Evolutionary conservation across 2,888 invertebrate species (phyloP).

Genomic region (Brachyopa scutellaris): DNA sequence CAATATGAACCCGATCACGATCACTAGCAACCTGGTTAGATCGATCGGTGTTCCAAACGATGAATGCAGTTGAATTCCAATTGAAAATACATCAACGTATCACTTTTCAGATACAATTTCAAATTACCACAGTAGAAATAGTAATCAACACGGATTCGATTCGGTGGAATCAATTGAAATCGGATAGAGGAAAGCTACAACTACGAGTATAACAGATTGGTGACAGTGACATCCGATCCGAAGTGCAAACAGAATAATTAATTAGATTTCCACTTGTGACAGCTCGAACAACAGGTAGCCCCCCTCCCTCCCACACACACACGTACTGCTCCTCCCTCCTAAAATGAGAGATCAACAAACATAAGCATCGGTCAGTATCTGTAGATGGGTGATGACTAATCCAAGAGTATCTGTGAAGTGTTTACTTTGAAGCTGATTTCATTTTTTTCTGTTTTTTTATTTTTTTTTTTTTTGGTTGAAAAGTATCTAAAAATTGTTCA

Average conservation of each 20-base stretch:
- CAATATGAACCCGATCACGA: neutral
- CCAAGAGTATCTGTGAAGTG: neutral
- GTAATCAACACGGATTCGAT: constrained; percentile 47
- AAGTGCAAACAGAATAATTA: constrained; percentile 47
- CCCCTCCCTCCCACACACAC: too few species aligned
- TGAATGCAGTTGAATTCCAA: constrained; percentile 3
- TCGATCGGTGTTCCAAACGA: constrained; percentile 1
- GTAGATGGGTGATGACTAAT: constrained; percentile 15
- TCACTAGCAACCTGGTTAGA: neutral
- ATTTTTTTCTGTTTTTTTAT: neutral
- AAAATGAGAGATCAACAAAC: neutral
- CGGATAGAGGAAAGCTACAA: constrained; percentile 50
- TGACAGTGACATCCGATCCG: constrained; percentile 59
- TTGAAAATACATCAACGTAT: constrained; percentile 20
- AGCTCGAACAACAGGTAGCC: neutral
- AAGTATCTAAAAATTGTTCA: neutral
- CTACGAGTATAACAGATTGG: constrained; percentile 10
- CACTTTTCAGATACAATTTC: constrained; percentile 23
- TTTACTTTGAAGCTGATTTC: neutral
- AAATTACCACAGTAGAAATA: constrained; percentile 43
- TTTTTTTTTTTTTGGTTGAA: neutral
- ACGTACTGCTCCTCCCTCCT: too few species aligned
- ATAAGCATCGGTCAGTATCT: neutral
- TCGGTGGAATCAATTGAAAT: constrained; percentile 36
- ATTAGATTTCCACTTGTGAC: constrained; percentile 5